Evolutionary conservation across 2,113 vertebrate genomes (phyloP).

Genomic region (Corvus cornix): DNA sequence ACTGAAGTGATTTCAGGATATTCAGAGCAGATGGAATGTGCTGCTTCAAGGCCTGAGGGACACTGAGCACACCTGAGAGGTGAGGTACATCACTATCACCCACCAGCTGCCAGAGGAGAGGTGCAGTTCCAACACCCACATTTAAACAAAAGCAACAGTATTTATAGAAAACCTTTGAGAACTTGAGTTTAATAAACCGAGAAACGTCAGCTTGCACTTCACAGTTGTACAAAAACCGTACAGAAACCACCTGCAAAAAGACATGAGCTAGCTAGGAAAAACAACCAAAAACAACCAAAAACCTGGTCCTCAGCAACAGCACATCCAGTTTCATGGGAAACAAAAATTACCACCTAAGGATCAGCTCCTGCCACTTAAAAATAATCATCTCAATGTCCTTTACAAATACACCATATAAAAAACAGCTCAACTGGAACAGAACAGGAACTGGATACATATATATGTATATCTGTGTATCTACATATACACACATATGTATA

Average conservation of each 20-base stretch:
- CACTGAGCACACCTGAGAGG: neutral
- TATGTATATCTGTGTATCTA: slow-evolving; percentile 52
- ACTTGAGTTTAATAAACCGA: slow-evolving; percentile 76
- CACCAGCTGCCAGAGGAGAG: slow-evolving; percentile 1
- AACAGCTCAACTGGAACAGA: slow-evolving; percentile 55
- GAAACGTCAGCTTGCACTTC: slow-evolving; percentile 52
- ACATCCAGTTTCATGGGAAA: slow-evolving; percentile 29
- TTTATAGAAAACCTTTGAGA: slow-evolving; percentile 62
- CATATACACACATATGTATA: slow-evolving; percentile 51
- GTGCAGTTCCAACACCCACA: slow-evolving; percentile 28
- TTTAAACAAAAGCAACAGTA: slow-evolving; percentile 11
- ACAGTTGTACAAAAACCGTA: slow-evolving; percentile 67
- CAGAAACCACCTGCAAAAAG: slow-evolving; percentile 50
- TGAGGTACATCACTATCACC: neutral
- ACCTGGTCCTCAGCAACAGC: slow-evolving; percentile 38
- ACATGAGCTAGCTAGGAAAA: slow-evolving; percentile 23
- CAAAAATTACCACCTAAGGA: neutral
- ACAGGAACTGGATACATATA: slow-evolving; percentile 48
- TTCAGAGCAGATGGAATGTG: neutral
- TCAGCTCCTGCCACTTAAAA: slow-evolving; percentile 59
- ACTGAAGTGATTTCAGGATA: neutral
- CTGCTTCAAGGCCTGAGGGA: neutral
- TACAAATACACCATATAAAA: slow-evolving; percentile 75
- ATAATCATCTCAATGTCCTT: slow-evolving; percentile 58
- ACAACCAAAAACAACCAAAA: neutral